These are phyloP conservation scores for Falco punctatus DNA, from an alignment of 2,113 vertebrate genomes.

Conservation along the genomic window DNA sequence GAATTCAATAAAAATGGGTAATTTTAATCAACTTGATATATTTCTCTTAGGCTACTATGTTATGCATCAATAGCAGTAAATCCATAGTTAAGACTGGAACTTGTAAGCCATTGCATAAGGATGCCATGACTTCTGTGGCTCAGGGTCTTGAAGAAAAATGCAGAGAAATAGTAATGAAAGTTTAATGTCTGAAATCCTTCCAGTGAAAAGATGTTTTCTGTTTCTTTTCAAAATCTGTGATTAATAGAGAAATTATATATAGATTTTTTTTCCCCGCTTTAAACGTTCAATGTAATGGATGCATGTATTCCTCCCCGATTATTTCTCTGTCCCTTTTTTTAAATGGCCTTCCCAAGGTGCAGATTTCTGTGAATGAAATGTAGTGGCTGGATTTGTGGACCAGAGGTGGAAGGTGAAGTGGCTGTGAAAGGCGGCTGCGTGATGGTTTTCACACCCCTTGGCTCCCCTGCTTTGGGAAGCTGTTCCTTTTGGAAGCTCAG, in stretches of 20 bases:
- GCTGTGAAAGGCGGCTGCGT: not conserved
- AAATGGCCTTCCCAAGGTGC: not conserved
- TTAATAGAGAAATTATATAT: not conserved
- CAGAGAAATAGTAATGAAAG: not conserved
- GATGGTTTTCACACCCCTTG: not conserved
- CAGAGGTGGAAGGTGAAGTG: not conserved
- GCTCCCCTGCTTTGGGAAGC: not conserved
- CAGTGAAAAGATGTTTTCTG: not conserved
- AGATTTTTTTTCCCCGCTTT: not conserved
- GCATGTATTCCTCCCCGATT: not conserved
- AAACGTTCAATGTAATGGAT: fast-evolving
- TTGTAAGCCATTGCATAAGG: not conserved
- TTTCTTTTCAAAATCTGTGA: not conserved
- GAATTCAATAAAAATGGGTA: constrained; percentile 17
- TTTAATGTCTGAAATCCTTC: not conserved
- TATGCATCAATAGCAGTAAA: constrained; percentile 19
- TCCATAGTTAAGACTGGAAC: not conserved
- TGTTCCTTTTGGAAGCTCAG: not conserved
- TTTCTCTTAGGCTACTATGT: not conserved
- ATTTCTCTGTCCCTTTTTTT: not conserved
- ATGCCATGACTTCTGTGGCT: not conserved
- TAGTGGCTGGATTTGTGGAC: not conserved
- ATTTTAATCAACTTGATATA: constrained; percentile 45
- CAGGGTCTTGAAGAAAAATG: not conserved
- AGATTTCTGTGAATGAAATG: not conserved